Base-by-base conservation (phyloP, 2,113 vertebrate genomes). In the Cavia porcellus region DNA sequence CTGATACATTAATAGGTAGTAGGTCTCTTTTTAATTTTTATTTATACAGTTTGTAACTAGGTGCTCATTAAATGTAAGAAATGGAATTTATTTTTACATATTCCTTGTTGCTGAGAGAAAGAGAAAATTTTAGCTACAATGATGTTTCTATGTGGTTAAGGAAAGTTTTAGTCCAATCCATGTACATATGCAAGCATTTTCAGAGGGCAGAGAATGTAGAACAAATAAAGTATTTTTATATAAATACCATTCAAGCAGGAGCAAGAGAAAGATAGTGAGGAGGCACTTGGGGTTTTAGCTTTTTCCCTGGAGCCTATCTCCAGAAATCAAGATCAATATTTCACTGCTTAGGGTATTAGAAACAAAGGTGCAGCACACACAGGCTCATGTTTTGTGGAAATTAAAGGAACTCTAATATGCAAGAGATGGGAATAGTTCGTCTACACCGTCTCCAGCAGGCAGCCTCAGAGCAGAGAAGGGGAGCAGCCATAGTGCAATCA, bases 131-230 rank as follows among this genome's bases (percentile, higher is more conserved):
- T 74, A 57, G 35, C 24, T 64, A 47, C 1, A 35, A 7, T 28
- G 28, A 89, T 66, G 50, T 74, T 66, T 86, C 50, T 97, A 6
- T 70, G 79, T 57, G 55, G 93, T 57, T 32, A 45, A 30, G 80
- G 75, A 86, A 52, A 19, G 14, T 72, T 55, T 92, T 57, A 50
- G 47, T 8, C 38, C 59, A 52, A 86, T 59, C 17, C 14, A 1
- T 74, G 6, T 50, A 80, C 2, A n/a, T 96, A 75, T 42, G 30
- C 47, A 52, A 70, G 68, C n/a, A 70, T 94, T 94, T 96, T 80
- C 61, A 89, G 30, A 94, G 45, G 64, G 52, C 30, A 86, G 64
- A 96, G 4, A 89, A 17, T 24, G 25, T 0, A 66, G n/a, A 85
- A 61, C n/a, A 83, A 86, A 80, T 57, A 35, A 80, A 75, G 5